Percentiles rank a stretch among this genome's conserved stretches.
These are phyloP conservation scores for Reinhardtius hippoglossoides DNA, from an alignment of 2,113 vertebrate genomes.

Conservation along the genomic window DNA sequence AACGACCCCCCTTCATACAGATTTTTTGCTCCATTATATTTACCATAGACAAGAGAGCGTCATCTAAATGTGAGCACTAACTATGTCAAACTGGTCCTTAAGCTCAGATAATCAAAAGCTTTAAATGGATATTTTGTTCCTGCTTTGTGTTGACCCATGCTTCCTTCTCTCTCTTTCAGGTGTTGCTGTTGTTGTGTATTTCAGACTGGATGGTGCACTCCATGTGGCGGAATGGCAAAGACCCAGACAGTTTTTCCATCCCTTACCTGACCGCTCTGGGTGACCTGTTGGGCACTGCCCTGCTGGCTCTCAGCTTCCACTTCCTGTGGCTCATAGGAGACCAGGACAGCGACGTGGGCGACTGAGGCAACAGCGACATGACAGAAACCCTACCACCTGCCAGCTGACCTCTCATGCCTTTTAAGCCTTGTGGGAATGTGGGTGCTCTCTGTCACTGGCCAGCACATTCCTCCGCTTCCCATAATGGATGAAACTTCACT, in stretches of 20 bases:
- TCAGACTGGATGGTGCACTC: slow-evolving; percentile 97
- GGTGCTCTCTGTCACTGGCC: slow-evolving; percentile 10
- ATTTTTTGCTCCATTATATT: no score
- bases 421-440: slow-evolving; percentile 18
- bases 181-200: slow-evolving; percentile 90
- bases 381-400: background rate
- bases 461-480: slow-evolving; percentile 42
- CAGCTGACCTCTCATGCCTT: background rate
- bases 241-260: slow-evolving; percentile 97
- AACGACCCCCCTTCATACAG: no score
- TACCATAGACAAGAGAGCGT: no score
- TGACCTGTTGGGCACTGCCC: slow-evolving; percentile 93
- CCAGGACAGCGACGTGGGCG: slow-evolving; percentile 94
- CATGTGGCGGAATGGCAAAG: slow-evolving; percentile 96
- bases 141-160: background rate
- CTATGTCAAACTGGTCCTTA: no score
- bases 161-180: slow-evolving; percentile 76
- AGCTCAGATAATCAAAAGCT: no score
- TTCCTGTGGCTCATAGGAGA: slow-evolving; percentile 97
- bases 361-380: slow-evolving; percentile 74
- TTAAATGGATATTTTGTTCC: no score
- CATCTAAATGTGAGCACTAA: no score
- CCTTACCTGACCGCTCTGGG: slow-evolving; percentile 96
- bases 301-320: slow-evolving; percentile 93
- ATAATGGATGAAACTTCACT: slow-evolving; percentile 15